Evolutionary conservation across 2,888 invertebrate genomes (phyloP).

Genomic region (Rotaria macrura): DNA sequence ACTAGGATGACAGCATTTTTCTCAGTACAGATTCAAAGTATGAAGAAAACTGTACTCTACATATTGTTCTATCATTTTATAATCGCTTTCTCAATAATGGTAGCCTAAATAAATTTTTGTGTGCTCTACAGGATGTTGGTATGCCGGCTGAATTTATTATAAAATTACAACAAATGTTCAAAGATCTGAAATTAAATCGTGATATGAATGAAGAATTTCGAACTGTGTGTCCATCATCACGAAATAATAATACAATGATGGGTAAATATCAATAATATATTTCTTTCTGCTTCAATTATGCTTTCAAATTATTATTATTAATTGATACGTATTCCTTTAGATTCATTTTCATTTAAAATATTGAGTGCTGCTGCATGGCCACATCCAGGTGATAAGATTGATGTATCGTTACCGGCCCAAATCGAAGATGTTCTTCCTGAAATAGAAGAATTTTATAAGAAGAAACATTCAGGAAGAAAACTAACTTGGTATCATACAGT

Average conservation of each 20-base stretch:
- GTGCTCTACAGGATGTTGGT: slow-evolving; percentile 70
- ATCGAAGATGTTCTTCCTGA: slow-evolving; percentile 97
- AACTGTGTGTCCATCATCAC: not conserved
- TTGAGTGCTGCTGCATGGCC: slow-evolving; percentile 98
- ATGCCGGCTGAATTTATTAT: slow-evolving; percentile 99
- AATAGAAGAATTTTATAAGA: slow-evolving; percentile 94
- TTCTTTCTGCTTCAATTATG: too few relatives aligned
- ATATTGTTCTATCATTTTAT: too few relatives aligned
- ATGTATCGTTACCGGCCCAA: slow-evolving; percentile 88
- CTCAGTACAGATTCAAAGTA: too few relatives aligned
- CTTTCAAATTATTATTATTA: not conserved
- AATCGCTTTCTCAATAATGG: too few relatives aligned
- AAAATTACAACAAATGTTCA: slow-evolving; percentile 82
- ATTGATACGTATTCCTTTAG: slow-evolving; percentile 43
- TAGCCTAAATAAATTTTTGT: not conserved
- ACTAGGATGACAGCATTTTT: too few relatives aligned
- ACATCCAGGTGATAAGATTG: slow-evolving; percentile 74
- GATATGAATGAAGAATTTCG: slow-evolving; percentile 86
- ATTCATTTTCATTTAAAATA: slow-evolving; percentile 86
- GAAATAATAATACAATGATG: slow-evolving; percentile 23
- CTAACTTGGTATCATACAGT: slow-evolving; percentile 97
- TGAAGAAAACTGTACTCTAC: too few relatives aligned
- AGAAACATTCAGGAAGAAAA: slow-evolving; percentile 90
- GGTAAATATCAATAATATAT: not conserved
- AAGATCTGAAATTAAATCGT: slow-evolving; percentile 90